Conservation (phyloP, 2,888 invertebrate species). For the Philhelius pedissequus region DNA sequence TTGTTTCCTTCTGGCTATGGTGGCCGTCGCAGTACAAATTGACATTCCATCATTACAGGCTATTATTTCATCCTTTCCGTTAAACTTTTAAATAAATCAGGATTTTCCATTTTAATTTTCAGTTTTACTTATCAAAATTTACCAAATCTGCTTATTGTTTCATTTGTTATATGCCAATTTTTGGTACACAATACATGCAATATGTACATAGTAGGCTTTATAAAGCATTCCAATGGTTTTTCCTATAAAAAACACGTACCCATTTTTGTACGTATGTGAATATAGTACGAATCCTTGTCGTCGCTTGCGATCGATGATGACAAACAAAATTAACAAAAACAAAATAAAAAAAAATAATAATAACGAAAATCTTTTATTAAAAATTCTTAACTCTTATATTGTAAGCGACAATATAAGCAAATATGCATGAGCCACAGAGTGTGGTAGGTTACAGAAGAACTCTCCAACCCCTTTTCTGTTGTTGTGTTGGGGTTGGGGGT, state of each 20-base stretch:
- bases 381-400: slow-evolving; percentile 47
- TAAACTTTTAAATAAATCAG: background rate
- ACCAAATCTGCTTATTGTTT: slow-evolving; percentile 40
- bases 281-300: background rate
- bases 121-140: slow-evolving; percentile 22
- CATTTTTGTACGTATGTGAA: too few relatives aligned
- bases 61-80: background rate
- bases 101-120: background rate
- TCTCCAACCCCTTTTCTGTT: background rate
- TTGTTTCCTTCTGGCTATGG: background rate
- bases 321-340: slow-evolving; percentile 19
- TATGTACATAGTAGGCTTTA: background rate
- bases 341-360: too few relatives aligned
- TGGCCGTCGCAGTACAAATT: background rate
- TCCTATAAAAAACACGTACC: too few relatives aligned
- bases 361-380: slow-evolving; percentile 49
- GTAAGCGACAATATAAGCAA: slow-evolving; percentile 21
- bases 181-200: slow-evolving; percentile 8
- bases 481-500: background rate
- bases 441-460: background rate
- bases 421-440: background rate
- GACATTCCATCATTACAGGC: slow-evolving; percentile 28
- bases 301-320: background rate
- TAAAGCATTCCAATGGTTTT: slow-evolving; percentile 24
- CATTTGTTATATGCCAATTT: slow-evolving; percentile 13